A percentile compares a stretch with the other conserved stretches of the same genome.
These are phyloP conservation scores for Potorous gilbertii DNA, from an alignment of 2,797 vertebrate species.

Conservation along the genomic window DNA sequence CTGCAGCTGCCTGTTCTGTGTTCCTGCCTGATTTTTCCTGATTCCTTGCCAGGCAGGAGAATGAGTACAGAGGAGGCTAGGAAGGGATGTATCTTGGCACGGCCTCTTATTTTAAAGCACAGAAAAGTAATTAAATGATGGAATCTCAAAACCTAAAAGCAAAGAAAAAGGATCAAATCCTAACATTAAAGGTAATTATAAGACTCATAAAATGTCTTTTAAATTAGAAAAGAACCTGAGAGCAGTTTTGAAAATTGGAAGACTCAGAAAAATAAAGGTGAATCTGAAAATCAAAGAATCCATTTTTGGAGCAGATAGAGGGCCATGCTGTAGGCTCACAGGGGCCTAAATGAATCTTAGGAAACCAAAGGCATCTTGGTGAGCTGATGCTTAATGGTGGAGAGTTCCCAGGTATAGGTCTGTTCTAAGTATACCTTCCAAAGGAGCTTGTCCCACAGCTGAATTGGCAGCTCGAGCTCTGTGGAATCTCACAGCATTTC, in stretches of 20 bases:
- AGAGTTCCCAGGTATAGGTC: background rate
- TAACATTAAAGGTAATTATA: background rate
- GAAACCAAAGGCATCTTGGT: background rate
- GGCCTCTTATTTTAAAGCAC: background rate
- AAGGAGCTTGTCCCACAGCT: background rate
- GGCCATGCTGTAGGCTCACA: background rate
- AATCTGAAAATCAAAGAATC: background rate
- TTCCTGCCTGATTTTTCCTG: background rate
- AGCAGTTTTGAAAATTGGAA: background rate
- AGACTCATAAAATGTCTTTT: background rate
- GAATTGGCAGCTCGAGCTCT: background rate
- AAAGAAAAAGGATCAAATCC: background rate
- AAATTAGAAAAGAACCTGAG: background rate
- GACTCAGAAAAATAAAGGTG: background rate
- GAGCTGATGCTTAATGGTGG: background rate
- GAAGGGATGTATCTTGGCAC: background rate
- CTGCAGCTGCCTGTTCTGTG: background rate
- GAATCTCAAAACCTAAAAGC: background rate
- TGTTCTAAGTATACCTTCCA: background rate
- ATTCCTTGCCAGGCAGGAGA: background rate
- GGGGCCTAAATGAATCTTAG: background rate
- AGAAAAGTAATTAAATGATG: background rate
- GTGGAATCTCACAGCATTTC: background rate
- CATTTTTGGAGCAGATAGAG: background rate
- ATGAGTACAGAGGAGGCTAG: background rate